Evolutionary conservation across 1,140 invertebrate species (phyloP).

Genomic region (Bombus superbus): DNA sequence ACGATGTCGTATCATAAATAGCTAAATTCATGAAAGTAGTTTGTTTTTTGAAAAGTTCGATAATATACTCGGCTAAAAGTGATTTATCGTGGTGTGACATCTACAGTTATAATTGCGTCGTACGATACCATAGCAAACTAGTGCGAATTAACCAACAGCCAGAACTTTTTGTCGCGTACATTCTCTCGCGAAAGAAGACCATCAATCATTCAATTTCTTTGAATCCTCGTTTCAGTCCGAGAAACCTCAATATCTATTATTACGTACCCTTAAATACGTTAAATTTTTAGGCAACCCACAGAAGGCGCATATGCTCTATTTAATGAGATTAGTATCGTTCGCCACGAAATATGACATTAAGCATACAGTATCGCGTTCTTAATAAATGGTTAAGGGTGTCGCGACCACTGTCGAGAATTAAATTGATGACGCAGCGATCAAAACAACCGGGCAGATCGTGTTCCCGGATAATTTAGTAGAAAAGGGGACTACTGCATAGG

Average conservation of each 20-base stretch:
- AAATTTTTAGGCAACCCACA: not conserved
- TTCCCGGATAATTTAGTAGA: not conserved
- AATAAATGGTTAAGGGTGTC: constrained; percentile 11
- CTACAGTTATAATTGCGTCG: too few species aligned
- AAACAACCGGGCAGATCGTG: constrained; percentile 21
- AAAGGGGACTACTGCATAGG: not conserved
- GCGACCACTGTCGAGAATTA: constrained; percentile 1
- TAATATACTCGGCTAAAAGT: too few species aligned
- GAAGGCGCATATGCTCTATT: not conserved
- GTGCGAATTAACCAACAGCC: too few species aligned
- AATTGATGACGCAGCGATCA: constrained; percentile 33
- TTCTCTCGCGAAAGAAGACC: too few species aligned
- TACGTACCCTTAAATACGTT: not conserved
- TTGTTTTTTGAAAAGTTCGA: too few species aligned
- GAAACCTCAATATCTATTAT: not conserved
- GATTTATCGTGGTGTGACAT: too few species aligned
- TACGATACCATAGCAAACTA: too few species aligned
- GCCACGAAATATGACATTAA: not conserved
- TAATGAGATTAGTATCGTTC: not conserved
- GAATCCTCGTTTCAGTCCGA: not conserved
- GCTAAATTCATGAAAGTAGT: too few species aligned
- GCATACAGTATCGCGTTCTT: not conserved
- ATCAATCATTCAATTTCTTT: not conserved
- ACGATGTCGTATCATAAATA: too few species aligned
- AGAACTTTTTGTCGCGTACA: too few species aligned